These are phyloP conservation scores for Drosophila algonquin DNA, from an alignment of 2,888 invertebrate species.

Conservation along the genomic window DNA sequence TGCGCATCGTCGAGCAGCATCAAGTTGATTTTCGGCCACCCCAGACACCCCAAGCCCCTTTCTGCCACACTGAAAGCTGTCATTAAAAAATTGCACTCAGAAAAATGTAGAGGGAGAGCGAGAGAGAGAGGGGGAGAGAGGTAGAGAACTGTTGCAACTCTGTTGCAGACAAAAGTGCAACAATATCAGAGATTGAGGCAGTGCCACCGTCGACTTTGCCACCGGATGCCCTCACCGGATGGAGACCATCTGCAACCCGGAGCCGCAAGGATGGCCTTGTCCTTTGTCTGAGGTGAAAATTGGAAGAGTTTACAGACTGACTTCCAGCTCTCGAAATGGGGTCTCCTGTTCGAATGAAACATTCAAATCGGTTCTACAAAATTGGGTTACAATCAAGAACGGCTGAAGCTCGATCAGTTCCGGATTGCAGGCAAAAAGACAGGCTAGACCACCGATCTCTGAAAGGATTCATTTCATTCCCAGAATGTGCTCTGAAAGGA, in stretches of 20 bases:
- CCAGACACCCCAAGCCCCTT: background rate
- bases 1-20: slow-evolving; percentile 50
- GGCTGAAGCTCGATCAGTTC: too few species aligned
- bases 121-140: background rate
- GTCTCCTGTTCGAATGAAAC: too few species aligned
- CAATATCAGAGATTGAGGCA: slow-evolving; percentile 40
- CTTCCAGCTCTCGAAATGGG: too few species aligned
- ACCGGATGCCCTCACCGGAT: background rate
- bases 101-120: slow-evolving; percentile 2
- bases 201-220: slow-evolving; percentile 2
- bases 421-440: too few species aligned
- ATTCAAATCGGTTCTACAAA: too few species aligned
- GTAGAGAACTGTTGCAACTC: slow-evolving; percentile 35
- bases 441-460: too few species aligned
- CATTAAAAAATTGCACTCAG: slow-evolving; percentile 58
- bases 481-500: too few species aligned
- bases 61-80: slow-evolving; percentile 40
- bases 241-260: background rate
- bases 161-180: slow-evolving; percentile 58
- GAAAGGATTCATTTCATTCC: too few species aligned
- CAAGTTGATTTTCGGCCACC: slow-evolving; percentile 48
- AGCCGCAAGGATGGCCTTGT: background rate
- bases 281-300: too few species aligned
- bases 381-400: too few species aligned
- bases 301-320: background rate